Evolutionary conservation across 2,113 vertebrate species (phyloP).

Genomic region (Nerophis lumbriciformis): DNA sequence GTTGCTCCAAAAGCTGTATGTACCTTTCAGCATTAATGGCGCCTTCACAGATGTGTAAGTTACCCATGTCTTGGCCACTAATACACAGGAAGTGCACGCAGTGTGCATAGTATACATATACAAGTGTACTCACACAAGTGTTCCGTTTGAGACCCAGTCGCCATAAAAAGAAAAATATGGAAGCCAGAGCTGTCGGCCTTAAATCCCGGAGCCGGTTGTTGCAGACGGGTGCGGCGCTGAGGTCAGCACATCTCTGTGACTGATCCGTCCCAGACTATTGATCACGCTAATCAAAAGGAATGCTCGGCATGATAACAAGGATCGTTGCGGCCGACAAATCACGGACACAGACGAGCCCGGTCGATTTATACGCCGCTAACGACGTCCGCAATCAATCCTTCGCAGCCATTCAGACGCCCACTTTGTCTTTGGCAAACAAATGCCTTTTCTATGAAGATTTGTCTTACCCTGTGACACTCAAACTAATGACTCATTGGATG

Average conservation of each 20-base stretch:
- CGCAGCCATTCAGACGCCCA: slow-evolving; percentile 22
- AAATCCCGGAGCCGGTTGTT: slow-evolving; percentile 25
- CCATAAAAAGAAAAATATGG: slow-evolving; percentile 4
- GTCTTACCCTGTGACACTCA: not conserved
- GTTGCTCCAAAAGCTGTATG: too few species aligned
- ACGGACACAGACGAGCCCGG: slow-evolving; percentile 26
- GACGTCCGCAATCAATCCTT: slow-evolving; percentile 38
- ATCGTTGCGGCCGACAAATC: slow-evolving; percentile 54
- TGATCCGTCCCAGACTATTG: slow-evolving; percentile 53
- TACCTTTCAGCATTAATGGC: too few species aligned
- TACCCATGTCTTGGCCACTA: too few species aligned
- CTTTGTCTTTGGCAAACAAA: slow-evolving; percentile 19
- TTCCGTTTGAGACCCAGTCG: not conserved
- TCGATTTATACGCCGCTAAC: slow-evolving; percentile 36
- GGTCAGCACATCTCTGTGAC: slow-evolving; percentile 47
- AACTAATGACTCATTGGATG: not conserved
- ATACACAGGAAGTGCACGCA: too few species aligned
- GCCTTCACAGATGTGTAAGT: too few species aligned
- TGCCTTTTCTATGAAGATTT: not conserved
- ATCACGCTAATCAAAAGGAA: slow-evolving; percentile 55
- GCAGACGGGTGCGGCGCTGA: slow-evolving; percentile 34
- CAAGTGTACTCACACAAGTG: too few species aligned
- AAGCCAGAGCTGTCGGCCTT: slow-evolving; percentile 39
- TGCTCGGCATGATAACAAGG: slow-evolving; percentile 32
- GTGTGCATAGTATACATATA: too few species aligned